Evolutionary conservation across 1,140 invertebrate genomes (phyloP), one percentile per base, ranked within the genome.

Genomic region (Pissodes strobi): DNA sequence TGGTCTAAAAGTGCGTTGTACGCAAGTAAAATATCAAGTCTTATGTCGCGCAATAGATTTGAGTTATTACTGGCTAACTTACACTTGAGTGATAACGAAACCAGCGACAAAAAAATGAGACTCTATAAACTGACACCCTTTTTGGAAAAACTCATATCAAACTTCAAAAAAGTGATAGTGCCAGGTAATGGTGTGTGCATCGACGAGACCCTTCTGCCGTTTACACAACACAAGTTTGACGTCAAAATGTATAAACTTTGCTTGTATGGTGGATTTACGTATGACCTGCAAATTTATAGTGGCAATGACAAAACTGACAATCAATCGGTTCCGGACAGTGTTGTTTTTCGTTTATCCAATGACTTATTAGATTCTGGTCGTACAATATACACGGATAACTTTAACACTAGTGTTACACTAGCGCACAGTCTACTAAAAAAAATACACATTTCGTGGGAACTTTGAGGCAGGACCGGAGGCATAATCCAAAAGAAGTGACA

Each of bases 391-490:
- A 73, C 69, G 6, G 64, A 67, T 64, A 76, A 68, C 64, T 80
- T 69, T 69, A 80, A 78, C 59, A 77, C 70, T 38, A 79, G 78
- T 66, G 68, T 80, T 62, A 22, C 69, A 51, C 68, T 82, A 55
- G 76, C 79, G 48, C 58, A 79, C 1, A 22, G 56, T 19, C 27
- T 64, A 2, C 61, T 46, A 34, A 22, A 55, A 30, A 73, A 58
- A 70, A 82, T 60, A 83, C 76, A 6, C 78, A 83, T 75, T 69
- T 79, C 6, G 70, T 79, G 61, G 78, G 80, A 53, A 83, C 80
- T 63, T 38, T 82, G 52, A 62, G 72, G 27, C 69, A 69, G 52
- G 79, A 79, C 63, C 63, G 73, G 58, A 77, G 75, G 69, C 64
- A 69, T 67, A 70, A 78, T 37, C 74, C 77, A 13, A 69, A 75